Evolutionary conservation across 2,113 vertebrate species (phyloP), one percentile per base, ranked within the genome.

Genomic region (Sinosuthora webbiana): DNA sequence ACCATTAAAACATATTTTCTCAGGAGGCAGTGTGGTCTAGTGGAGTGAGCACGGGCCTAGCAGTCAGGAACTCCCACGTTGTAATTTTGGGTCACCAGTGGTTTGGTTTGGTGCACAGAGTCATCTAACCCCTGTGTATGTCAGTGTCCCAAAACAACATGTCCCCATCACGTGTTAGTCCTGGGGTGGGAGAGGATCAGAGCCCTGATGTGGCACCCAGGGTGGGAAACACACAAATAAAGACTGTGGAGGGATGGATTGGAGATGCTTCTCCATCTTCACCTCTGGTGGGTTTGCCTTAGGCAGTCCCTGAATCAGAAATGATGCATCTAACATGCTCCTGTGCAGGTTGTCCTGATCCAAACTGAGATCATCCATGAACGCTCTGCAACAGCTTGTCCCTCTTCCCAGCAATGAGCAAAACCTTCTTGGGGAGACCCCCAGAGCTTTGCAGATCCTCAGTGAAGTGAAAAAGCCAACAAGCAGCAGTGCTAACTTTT

Each of bases 61-160:
- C 42, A 96, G 84, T 81, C 92, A 86, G 82, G 94, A 95, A 97
- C 94, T 96, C 94, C 93, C 94, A 97, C 76, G 41, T 75, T 60
- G 96, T 68, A 31, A 94, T 90, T 96, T 41, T 91, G 79, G 93
- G 87, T 96, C 93, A 88, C 78, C 67, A 87, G 63, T 70, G 71
- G 89, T 70, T 70, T 65, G 63, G 75, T 82, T 71, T 91, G 94
- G 53, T 89, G 78, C 55, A 64, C 11, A 8, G 25, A 78, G 71
- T 25, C 41, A 30, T 42, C 82, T 80, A 90, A 89, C n/a, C 45
- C 77, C 10, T 5, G 1, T 25, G 55, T 11, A 17, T 31, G 14
- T 18, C 75, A 37, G 39, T 5, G 6, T 71, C 69, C 73, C 69
- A 5, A 22, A 71, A 39, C 2, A 5, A 20, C 62, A 64, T 30